Evolutionary conservation across 2,888 invertebrate species (phyloP), one percentile per base, ranked within the genome.

Genomic region (Cerastis rubricosa): DNA sequence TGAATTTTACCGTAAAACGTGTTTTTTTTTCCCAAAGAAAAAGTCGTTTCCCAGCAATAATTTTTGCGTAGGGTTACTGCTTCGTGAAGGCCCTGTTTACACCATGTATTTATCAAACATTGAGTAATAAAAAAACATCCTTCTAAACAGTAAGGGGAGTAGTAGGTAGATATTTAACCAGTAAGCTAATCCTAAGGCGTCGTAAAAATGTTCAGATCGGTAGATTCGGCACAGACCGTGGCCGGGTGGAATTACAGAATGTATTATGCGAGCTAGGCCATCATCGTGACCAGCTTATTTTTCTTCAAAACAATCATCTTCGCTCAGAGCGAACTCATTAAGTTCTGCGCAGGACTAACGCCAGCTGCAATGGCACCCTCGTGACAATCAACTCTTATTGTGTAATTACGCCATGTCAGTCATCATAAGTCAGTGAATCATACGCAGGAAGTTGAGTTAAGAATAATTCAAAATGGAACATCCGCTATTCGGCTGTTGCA

Each of bases 361-460:
- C 29, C 54, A 77, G 47, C n/a, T n/a, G 49, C 40, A 59, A 57
- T 47, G 19, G 68, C 40, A n/a, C 19, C 57, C 29, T 47, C 59
- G 8, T 43, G n/a, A 43, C 9, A 61, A 69, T 45, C 8, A 35
- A 51, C 12, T 61, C 49, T 51, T 61, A 79, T 69, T 45, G 68
- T 57, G 65, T n/a, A 49, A 67, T 67, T 49, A 68, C 49, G 19
- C 40, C 57, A 40, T 17, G 57, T 59, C 74, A 74, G 29, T 74
- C 61, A 59, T 59, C 45, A 78, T 63, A n/a, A 12, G 6, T 12
- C 63, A n/a, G 40, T 78, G 25, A 59, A 59, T 67, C 49, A 43
- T 19, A 14, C 5, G 29, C 78, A 68, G 68, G 79, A 57, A 78
- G 47, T 78, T 47, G 57, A 54, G 25, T 25, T 45, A 19, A 47